A percentile compares a stretch with the other conserved stretches of the same genome.
Conservation (phyloP, 2,113 vertebrate genomes). For the Sitta europaea region DNA sequence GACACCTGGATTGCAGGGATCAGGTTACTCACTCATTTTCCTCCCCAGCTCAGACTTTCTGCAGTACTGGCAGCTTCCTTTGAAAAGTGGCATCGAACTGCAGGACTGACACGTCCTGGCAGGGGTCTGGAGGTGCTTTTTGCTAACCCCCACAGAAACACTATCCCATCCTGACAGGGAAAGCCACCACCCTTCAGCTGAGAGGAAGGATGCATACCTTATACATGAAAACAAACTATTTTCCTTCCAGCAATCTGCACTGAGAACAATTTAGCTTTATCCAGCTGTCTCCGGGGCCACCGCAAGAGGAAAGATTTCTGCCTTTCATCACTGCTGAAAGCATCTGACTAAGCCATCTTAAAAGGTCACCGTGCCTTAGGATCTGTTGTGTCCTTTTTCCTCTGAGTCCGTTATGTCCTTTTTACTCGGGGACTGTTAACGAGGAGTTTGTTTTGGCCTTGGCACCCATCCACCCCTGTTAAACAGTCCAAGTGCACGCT, state of each 20-base stretch:
- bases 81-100: neutral
- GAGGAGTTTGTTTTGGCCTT: neutral
- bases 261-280: neutral
- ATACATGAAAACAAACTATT: neutral
- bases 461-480: neutral
- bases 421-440: neutral
- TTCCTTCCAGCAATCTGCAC: neutral
- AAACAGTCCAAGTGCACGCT: neutral
- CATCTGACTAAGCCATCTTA: neutral
- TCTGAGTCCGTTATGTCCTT: neutral
- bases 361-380: constrained; percentile 10
- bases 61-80: neutral
- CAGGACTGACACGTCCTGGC: neutral
- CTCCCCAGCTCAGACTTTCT: neutral
- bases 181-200: neutral
- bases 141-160: neutral
- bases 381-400: neutral
- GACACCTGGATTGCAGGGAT: neutral
- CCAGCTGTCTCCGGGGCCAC: neutral
- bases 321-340: constrained; percentile 17
- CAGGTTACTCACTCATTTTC: neutral
- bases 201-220: neutral
- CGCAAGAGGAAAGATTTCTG: neutral
- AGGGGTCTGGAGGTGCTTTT: neutral
- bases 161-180: neutral